Conservation (phyloP, 1,140 invertebrate species). For the Cyrtorhinus lividipennis region DNA sequence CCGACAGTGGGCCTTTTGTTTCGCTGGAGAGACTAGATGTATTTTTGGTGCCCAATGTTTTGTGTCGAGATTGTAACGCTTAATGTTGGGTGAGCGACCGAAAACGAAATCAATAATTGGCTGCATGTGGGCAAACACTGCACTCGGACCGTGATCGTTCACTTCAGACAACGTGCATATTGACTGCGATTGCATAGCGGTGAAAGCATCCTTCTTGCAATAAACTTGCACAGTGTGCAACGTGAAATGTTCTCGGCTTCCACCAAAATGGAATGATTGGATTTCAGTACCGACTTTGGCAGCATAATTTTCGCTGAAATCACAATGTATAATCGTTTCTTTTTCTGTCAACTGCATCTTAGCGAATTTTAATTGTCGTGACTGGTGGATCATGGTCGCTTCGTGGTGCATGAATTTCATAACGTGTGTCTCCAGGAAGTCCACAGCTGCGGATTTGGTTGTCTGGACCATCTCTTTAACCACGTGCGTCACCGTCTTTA, state of each 20-base stretch:
- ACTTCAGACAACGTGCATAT: slow-evolving; percentile 29
- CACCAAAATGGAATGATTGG: slow-evolving; percentile 28
- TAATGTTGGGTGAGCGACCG: too few species aligned
- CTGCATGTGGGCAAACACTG: slow-evolving; percentile 29
- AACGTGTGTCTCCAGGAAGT: neutral
- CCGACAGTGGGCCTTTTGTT: too few species aligned
- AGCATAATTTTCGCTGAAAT: slow-evolving; percentile 29
- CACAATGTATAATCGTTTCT: slow-evolving; percentile 27
- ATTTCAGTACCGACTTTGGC: slow-evolving; percentile 29
- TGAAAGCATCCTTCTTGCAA: slow-evolving; percentile 10
- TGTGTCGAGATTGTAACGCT: too few species aligned
- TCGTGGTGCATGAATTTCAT: neutral
- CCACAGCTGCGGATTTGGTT: neutral
- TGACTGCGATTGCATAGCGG: slow-evolving; percentile 19
- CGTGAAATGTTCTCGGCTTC: slow-evolving; percentile 26
- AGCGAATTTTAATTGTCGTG: neutral
- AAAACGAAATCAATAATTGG: slow-evolving; percentile 24
- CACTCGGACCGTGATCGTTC: slow-evolving; percentile 27
- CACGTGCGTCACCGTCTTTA: neutral
- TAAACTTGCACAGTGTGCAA: slow-evolving; percentile 29
- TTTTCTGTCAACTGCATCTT: neutral
- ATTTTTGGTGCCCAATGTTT: too few species aligned
- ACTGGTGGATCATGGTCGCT: neutral
- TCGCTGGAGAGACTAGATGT: too few species aligned
- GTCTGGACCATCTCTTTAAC: too few species aligned